phyloP scores from a whole-genome alignment of 2,888 invertebrate genomes.

The Amphiduros pacificus region DNA sequence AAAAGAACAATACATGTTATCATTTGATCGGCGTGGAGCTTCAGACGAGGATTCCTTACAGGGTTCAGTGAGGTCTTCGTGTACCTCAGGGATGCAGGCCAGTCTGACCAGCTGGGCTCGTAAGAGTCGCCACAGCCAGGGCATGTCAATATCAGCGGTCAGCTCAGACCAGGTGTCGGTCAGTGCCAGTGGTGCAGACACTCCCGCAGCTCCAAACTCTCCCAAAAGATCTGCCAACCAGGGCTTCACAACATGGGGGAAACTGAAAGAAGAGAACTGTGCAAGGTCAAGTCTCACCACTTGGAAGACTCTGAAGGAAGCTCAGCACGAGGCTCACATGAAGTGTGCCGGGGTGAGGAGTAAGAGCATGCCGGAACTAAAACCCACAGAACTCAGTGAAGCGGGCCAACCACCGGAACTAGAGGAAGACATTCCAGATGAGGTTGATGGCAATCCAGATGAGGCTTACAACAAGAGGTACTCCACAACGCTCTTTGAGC shows the following conservation, averaged over 20 bases:
- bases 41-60: slow-evolving; percentile 16
- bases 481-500: slow-evolving; percentile 21
- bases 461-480: not conserved
- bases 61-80: too few relatives aligned
- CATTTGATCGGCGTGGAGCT: slow-evolving; percentile 27
- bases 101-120: slow-evolving; percentile 23
- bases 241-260: slow-evolving; percentile 24
- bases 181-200: slow-evolving; percentile 15
- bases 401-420: not conserved
- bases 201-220: not conserved
- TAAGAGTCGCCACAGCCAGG: slow-evolving; percentile 4
- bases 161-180: not conserved
- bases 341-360: slow-evolving; percentile 4
- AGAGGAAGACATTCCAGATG: not conserved
- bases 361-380: slow-evolving; percentile 17
- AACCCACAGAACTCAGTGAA: not conserved
- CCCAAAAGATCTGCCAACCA: not conserved
- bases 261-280: slow-evolving; percentile 6
- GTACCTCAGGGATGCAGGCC: slow-evolving; percentile 2
- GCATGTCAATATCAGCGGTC: not conserved
- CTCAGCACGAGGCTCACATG: not conserved
- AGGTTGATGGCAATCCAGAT: not conserved
- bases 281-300: slow-evolving; percentile 12
- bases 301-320: slow-evolving; percentile 12
- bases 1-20: slow-evolving; percentile 33